Evolutionary conservation across 2,113 vertebrate genomes (phyloP).

Genomic region (Chunga burmeisteri): DNA sequence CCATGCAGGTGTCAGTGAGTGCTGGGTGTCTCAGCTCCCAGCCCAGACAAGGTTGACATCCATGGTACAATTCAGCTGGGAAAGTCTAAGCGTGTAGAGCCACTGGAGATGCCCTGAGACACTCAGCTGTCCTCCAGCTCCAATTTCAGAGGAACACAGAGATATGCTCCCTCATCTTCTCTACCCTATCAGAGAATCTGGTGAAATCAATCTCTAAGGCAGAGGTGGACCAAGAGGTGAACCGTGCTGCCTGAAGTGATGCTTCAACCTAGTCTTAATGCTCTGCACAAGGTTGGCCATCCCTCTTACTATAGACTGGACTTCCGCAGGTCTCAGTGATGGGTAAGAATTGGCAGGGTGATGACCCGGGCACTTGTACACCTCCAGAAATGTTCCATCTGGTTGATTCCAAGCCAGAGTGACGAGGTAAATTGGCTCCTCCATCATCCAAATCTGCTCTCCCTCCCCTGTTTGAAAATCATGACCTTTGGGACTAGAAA

Average conservation of each 20-base stretch:
- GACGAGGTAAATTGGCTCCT: neutral
- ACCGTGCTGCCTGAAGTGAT: neutral
- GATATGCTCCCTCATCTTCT: neutral
- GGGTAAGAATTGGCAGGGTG: neutral
- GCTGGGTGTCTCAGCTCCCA: neutral
- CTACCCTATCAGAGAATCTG: neutral
- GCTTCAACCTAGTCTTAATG: neutral
- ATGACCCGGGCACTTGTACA: neutral
- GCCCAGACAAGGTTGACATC: neutral
- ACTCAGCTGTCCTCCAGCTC: neutral
- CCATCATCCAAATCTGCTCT: neutral
- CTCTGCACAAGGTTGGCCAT: neutral
- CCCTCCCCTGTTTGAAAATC: neutral
- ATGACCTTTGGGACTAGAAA: neutral
- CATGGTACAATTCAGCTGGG: neutral
- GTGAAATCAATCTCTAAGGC: neutral
- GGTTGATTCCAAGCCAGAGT: neutral
- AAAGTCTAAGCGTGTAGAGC: neutral
- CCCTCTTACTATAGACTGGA: neutral
- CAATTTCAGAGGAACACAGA: neutral
- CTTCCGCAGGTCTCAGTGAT: neutral
- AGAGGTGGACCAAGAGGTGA: neutral
- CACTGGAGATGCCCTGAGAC: neutral
- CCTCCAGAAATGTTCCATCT: neutral
- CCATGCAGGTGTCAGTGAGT: neutral